Conservation (phyloP, 2,797 vertebrate genomes). For the Bradypus variegatus region DNA sequence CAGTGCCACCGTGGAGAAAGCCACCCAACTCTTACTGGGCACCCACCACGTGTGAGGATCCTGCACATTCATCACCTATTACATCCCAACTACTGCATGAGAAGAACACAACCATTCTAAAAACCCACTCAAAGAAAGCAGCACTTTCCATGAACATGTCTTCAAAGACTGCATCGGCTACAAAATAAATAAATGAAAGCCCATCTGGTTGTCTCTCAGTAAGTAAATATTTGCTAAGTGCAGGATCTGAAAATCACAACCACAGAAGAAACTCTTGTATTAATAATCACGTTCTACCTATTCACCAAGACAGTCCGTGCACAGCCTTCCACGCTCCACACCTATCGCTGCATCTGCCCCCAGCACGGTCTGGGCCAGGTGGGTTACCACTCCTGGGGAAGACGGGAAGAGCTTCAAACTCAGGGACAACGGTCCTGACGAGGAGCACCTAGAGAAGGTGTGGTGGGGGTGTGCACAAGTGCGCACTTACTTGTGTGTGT, state of each 20-base stretch:
- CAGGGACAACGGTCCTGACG: no score
- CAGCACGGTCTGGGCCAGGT: background rate
- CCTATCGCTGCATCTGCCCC: no score
- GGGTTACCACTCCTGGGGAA: no score
- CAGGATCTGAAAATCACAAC: slow-evolving; percentile 40
- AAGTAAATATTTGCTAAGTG: background rate
- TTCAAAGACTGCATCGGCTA: background rate
- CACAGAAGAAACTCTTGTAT: background rate
- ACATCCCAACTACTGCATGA: background rate
- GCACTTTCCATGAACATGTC: background rate
- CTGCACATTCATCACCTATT: background rate
- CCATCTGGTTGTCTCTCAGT: background rate
- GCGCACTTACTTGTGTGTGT: no score
- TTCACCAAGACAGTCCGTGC: background rate
- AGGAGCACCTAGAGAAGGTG: no score
- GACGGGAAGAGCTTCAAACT: no score
- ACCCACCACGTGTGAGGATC: background rate
- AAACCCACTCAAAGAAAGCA: background rate
- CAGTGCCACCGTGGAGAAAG: background rate
- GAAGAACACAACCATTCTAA: background rate
- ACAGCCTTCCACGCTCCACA: background rate
- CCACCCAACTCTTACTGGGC: slow-evolving; percentile 11
- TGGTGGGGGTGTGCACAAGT: no score
- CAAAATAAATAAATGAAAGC: background rate
- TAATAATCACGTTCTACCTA: background rate